These are phyloP conservation scores for Diceros bicornis DNA, from an alignment of 2,797 vertebrate genomes.

Conservation along the genomic window DNA sequence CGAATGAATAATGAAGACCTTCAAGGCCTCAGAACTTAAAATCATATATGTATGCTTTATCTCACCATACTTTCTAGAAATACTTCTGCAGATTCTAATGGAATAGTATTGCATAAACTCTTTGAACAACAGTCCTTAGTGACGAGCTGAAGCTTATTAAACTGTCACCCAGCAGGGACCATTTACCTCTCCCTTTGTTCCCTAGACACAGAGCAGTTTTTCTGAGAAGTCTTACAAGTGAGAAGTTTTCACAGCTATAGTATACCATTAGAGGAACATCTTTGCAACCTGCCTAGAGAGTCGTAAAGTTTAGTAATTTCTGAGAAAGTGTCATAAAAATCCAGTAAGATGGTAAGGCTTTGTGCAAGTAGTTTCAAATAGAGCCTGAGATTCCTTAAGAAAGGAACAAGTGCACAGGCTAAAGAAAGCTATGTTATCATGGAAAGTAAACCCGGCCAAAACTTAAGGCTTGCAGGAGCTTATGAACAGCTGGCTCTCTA, in stretches of 20 bases:
- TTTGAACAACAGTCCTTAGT: not conserved
- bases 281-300: constrained; percentile 39
- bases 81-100: not conserved
- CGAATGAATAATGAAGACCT: not conserved
- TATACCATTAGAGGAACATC: not conserved
- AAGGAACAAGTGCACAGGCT: constrained; percentile 22
- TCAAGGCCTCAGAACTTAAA: not conserved
- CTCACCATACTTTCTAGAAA: constrained; percentile 48
- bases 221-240: not conserved
- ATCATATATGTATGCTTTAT: not conserved
- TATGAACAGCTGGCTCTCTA: constrained; percentile 54
- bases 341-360: not conserved
- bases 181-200: not conserved
- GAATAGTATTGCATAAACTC: not conserved
- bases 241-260: constrained; percentile 11
- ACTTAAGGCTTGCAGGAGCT: not conserved
- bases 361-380: constrained; percentile 1
- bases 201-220: constrained; percentile 22
- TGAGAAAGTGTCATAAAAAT: constrained; percentile 59
- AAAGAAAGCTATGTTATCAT: constrained; percentile 48
- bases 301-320: constrained; percentile 29
- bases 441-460: constrained; percentile 27
- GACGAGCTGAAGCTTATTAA: not conserved
- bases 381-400: constrained; percentile 5
- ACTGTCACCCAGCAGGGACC: not conserved